These are phyloP conservation scores for Leptosomus discolor DNA, from an alignment of 2,113 vertebrate species.

Conservation along the genomic window DNA sequence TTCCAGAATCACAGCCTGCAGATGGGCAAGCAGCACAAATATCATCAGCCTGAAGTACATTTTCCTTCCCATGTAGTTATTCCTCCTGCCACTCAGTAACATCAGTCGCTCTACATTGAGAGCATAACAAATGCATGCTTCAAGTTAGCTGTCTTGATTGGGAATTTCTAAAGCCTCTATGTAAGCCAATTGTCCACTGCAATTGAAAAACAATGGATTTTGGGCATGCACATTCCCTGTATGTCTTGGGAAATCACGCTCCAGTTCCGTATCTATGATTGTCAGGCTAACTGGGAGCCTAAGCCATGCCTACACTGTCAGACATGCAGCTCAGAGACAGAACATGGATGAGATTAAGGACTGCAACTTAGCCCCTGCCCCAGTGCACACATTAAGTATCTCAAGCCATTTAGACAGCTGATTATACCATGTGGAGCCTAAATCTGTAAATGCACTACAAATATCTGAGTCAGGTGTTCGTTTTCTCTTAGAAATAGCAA, in stretches of 20 bases:
- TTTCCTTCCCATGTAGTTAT: not conserved
- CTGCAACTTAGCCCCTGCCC: not conserved
- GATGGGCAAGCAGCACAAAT: not conserved
- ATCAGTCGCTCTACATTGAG: not conserved
- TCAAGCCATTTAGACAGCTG: not conserved
- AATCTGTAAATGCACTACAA: not conserved
- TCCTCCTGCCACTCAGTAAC: not conserved
- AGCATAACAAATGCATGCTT: not conserved
- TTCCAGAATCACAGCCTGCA: not conserved
- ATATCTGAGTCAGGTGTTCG: not conserved
- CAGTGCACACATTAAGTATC: not conserved
- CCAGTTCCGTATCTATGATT: not conserved
- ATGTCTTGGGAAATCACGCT: not conserved
- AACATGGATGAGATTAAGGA: not conserved
- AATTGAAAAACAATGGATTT: not conserved
- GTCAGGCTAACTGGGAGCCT: not conserved
- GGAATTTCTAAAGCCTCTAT: not conserved
- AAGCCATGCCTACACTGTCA: not conserved
- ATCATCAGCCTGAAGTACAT: not conserved
- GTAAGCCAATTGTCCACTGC: not conserved
- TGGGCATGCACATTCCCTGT: not conserved
- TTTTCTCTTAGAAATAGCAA: not conserved
- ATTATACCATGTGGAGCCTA: not conserved
- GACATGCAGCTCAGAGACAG: not conserved
- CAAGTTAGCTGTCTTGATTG: not conserved